Evolutionary conservation across 2,113 vertebrate genomes (phyloP).

Genomic region (Lucifuga dentata): DNA sequence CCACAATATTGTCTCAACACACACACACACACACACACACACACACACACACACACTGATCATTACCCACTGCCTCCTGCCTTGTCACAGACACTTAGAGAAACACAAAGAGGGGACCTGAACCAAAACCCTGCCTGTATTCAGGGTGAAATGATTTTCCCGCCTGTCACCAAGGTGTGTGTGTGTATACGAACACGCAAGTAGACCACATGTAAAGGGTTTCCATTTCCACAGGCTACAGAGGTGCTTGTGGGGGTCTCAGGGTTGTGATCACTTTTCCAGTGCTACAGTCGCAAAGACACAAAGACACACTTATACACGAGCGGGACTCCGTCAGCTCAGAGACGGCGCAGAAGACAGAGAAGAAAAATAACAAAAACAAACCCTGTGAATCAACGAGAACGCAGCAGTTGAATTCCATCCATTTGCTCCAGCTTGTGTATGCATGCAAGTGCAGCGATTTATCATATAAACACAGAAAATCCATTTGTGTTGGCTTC

Average conservation of each 20-base stretch:
- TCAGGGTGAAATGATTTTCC: slow-evolving; percentile 69
- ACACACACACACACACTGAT: slow-evolving; percentile 46
- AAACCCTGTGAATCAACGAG: slow-evolving; percentile 8
- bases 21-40: slow-evolving; percentile 24
- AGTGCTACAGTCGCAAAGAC: slow-evolving; percentile 65
- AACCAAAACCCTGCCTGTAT: slow-evolving; percentile 49
- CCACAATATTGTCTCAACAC: not conserved
- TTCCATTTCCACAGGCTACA: slow-evolving; percentile 70
- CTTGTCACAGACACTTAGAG: slow-evolving; percentile 79
- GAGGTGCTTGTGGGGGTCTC: slow-evolving; percentile 46
- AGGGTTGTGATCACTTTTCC: slow-evolving; percentile 73
- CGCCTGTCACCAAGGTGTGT: slow-evolving; percentile 56
- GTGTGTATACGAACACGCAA: slow-evolving; percentile 27
- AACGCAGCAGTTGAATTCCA: slow-evolving; percentile 18
- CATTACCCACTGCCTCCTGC: slow-evolving; percentile 43
- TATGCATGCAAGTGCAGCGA: not conserved
- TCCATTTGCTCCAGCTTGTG: slow-evolving; percentile 21
- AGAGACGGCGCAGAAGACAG: not conserved
- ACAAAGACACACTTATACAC: slow-evolving; percentile 66
- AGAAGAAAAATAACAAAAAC: slow-evolving; percentile 23
- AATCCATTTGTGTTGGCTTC: slow-evolving; percentile 39
- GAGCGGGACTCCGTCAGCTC: slow-evolving; percentile 10
- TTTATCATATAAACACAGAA: slow-evolving; percentile 4
- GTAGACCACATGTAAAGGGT: slow-evolving; percentile 75
- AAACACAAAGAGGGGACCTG: slow-evolving; percentile 78